phyloP scores from a whole-genome alignment of 2,888 invertebrate species.

The Liopterus haemorrhoidalis region DNA sequence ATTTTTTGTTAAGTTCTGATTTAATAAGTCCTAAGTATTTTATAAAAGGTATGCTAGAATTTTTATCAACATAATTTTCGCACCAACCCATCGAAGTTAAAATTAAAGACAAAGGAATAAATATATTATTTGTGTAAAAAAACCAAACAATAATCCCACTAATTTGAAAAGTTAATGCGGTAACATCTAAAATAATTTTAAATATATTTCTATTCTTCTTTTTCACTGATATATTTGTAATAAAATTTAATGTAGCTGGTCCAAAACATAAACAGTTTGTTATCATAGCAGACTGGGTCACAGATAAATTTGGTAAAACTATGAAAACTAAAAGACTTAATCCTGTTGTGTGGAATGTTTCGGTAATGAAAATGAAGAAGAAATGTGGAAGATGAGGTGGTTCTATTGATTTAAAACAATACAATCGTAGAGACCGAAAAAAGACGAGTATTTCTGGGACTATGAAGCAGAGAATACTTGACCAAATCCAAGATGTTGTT shows the following conservation, averaged over 20 bases:
- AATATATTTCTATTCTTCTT: conserved; percentile 29
- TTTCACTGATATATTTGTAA: conserved; percentile 3
- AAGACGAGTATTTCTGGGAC: conserved; percentile 72
- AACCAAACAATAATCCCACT: conserved; percentile 67
- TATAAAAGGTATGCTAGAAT: conserved; percentile 39
- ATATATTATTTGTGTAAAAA: conserved; percentile 47
- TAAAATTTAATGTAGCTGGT: conserved; percentile 46
- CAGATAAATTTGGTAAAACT: conserved; percentile 74
- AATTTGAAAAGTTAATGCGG: conserved; percentile 59
- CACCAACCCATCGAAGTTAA: conserved; percentile 76
- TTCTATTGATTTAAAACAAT: conserved; percentile 63
- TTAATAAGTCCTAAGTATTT: conserved; percentile 47
- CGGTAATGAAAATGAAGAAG: conserved; percentile 59
- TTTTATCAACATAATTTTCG: conserved; percentile 66
- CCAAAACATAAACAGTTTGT: conserved; percentile 78
- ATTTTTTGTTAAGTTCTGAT: conserved; percentile 53
- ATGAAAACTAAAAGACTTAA: conserved; percentile 67
- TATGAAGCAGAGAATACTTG: conserved; percentile 66
- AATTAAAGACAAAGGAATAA: conserved; percentile 58
- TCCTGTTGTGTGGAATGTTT: conserved; percentile 73
- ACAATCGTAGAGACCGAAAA: conserved; percentile 62
- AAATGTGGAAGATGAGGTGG: conserved; percentile 54
- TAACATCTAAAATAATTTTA: conserved; percentile 51
- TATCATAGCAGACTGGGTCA: conserved; percentile 75
- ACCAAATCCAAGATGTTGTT: conserved; percentile 74